These are phyloP conservation scores for Pseudanteris insignis DNA, from an alignment of 2,888 invertebrate species.

Conservation along the genomic window DNA sequence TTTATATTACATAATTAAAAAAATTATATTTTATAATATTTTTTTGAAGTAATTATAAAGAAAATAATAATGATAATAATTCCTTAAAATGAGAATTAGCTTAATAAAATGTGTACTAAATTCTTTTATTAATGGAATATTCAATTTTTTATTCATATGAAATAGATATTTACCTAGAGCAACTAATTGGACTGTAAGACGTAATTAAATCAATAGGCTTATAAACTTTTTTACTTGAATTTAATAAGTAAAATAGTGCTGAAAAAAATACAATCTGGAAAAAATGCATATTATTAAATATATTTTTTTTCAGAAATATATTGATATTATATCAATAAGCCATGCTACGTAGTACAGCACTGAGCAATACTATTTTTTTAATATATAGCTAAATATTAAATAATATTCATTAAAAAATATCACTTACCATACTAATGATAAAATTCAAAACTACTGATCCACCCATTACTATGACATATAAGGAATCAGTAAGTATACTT, in stretches of 20 bases:
- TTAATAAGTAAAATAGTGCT: slow-evolving; percentile 93
- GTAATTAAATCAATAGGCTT: slow-evolving; percentile 92
- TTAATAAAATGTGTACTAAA: too few species aligned
- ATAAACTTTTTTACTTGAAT: slow-evolving; percentile 85
- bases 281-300: background rate
- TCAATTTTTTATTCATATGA: too few species aligned
- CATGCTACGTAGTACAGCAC: too few species aligned
- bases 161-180: slow-evolving; percentile 68
- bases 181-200: slow-evolving; percentile 81
- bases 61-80: too few species aligned
- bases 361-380: too few species aligned
- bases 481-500: slow-evolving; percentile 84
- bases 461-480: slow-evolving; percentile 87
- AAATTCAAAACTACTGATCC: slow-evolving; percentile 91
- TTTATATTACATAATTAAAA: too few species aligned
- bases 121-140: too few species aligned
- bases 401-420: slow-evolving; percentile 1
- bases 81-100: too few species aligned
- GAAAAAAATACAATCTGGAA: slow-evolving; percentile 94
- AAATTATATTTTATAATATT: slow-evolving; percentile 3
- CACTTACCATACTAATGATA: slow-evolving; percentile 80
- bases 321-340: too few species aligned
- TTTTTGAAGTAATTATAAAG: too few species aligned
- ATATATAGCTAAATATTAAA: too few species aligned
- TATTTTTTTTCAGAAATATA: too few species aligned